Conservation (phyloP, 2,113 vertebrate genomes). For the Pelvicachromis taeniatus region DNA sequence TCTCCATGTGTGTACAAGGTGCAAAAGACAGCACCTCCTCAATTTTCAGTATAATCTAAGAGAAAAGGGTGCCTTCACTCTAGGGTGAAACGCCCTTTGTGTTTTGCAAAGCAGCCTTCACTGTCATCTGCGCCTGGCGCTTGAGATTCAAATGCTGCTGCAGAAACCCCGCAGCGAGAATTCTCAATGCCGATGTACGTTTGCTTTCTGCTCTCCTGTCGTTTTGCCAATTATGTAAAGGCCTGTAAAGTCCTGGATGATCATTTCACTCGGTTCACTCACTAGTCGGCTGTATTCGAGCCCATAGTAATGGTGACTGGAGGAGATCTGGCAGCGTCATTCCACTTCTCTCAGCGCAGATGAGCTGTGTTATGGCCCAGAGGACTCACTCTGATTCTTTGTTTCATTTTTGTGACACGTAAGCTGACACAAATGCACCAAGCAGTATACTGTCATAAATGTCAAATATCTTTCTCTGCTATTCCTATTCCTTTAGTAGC, state of each 20-base stretch:
- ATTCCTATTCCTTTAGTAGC: neutral
- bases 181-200: neutral
- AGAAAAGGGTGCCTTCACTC: neutral
- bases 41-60: neutral
- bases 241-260: neutral
- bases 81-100: neutral
- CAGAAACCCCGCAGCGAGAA: neutral
- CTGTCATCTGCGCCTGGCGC: neutral
- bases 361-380: conserved; percentile 3
- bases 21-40: neutral
- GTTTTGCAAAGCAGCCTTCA: neutral
- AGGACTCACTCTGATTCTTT: conserved; percentile 32
- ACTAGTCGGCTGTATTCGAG: neutral
- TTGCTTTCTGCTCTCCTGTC: neutral
- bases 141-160: neutral
- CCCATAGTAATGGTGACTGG: neutral
- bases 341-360: neutral
- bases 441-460: neutral
- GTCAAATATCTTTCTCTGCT: neutral
- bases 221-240: neutral
- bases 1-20: neutral
- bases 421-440: conserved; percentile 12
- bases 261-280: neutral
- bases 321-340: neutral
- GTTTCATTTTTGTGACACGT: conserved; percentile 5